Percentiles rank a stretch among this genome's conserved stretches.
phyloP scores from a whole-genome alignment of 2,113 vertebrate genomes.

The Suricata suricatta region DNA sequence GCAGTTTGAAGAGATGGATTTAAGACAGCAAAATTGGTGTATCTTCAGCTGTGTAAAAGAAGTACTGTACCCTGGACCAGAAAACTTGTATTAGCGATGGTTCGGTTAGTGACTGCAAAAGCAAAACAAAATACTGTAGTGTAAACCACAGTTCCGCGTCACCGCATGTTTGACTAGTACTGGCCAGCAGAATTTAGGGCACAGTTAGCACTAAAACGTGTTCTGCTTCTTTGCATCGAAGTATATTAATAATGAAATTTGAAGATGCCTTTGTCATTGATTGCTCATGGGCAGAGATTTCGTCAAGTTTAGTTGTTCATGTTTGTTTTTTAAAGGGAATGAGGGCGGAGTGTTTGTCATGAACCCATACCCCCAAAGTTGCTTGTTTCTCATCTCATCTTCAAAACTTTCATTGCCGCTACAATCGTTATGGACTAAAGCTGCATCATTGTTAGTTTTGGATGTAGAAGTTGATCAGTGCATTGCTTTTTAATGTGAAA shows the following conservation, averaged over 20 bases:
- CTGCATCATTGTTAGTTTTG: constrained; percentile 42
- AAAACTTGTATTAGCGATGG: constrained; percentile 73
- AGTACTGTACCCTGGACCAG: constrained; percentile 67
- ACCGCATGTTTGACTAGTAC: constrained; percentile 14
- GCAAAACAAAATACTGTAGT: constrained; percentile 53
- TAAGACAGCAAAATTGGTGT: constrained; percentile 77
- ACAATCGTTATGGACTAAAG: neutral
- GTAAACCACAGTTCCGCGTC: constrained; percentile 59
- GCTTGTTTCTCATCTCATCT: constrained; percentile 40
- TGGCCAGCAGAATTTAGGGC: constrained; percentile 37
- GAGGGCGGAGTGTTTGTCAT: neutral
- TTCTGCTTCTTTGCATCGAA: constrained; percentile 53
- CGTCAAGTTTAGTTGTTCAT: constrained; percentile 4
- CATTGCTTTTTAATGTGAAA: constrained; percentile 43
- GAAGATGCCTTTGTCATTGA: constrained; percentile 19
- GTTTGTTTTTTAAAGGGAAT: neutral
- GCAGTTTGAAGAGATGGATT: constrained; percentile 71
- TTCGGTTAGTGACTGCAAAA: constrained; percentile 71
- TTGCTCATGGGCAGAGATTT: constrained; percentile 24
- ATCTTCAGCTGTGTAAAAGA: constrained; percentile 72
- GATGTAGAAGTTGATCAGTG: neutral
- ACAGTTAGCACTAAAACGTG: neutral
- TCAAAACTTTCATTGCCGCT: neutral
- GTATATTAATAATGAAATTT: constrained; percentile 41
- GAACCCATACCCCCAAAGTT: neutral